Conservation (phyloP, 2,888 invertebrate genomes). For the Mythimna loreyi region DNA sequence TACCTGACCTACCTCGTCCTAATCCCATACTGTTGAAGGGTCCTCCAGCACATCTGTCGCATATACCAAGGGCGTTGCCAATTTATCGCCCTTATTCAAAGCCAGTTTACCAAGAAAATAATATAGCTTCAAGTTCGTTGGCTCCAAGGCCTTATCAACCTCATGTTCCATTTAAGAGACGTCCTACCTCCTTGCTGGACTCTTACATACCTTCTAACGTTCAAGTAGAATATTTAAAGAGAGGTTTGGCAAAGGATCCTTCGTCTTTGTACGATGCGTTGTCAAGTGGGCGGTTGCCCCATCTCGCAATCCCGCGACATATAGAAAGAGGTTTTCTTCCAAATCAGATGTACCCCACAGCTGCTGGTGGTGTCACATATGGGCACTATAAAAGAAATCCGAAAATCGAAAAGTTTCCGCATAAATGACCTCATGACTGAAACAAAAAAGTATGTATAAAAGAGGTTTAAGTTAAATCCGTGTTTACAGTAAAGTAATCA, state of each 20-base stretch:
- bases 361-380: constrained; percentile 83
- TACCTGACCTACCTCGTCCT: constrained; percentile 81
- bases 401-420: constrained; percentile 74
- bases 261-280: constrained; percentile 84
- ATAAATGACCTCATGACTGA: constrained; percentile 66
- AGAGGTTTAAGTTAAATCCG: too few relatives aligned
- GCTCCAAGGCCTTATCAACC: constrained; percentile 74
- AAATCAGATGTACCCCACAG: constrained; percentile 88
- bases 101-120: constrained; percentile 78
- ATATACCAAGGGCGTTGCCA: constrained; percentile 84
- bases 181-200: constrained; percentile 89
- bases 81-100: constrained; percentile 80
- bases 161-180: constrained; percentile 76
- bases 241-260: constrained; percentile 85
- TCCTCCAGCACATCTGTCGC: constrained; percentile 79
- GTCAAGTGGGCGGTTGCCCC: constrained; percentile 77
- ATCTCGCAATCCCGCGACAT: constrained; percentile 73
- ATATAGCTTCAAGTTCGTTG: constrained; percentile 68
- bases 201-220: constrained; percentile 92
- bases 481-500: background rate
- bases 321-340: constrained; percentile 87
- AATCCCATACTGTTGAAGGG: constrained; percentile 80
- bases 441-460: constrained; percentile 16
- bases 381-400: constrained; percentile 86
- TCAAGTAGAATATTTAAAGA: constrained; percentile 86